These are phyloP conservation scores for Hystrix brachyura DNA, from an alignment of 2,113 vertebrate genomes.

Conservation along the genomic window DNA sequence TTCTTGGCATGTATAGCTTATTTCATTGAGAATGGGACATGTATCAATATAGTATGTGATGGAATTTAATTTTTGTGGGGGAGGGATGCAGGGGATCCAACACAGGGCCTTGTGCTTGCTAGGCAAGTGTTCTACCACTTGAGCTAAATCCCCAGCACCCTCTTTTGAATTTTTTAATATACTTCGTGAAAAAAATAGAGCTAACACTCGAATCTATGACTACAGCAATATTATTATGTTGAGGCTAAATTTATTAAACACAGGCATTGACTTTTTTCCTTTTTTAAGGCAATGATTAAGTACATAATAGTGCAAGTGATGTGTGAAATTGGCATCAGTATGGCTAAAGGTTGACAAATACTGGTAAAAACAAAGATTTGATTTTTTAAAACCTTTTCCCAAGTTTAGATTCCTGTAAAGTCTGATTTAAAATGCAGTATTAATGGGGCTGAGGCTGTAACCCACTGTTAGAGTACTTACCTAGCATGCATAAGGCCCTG, in stretches of 20 bases:
- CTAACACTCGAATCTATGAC: neutral
- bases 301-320: neutral
- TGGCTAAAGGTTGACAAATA: conserved; percentile 13
- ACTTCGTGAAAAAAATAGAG: neutral
- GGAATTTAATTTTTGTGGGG: neutral
- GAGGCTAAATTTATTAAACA: neutral
- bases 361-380: conserved; percentile 9
- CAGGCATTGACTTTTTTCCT: neutral
- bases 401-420: neutral
- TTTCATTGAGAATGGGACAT: neutral
- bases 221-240: neutral
- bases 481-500: neutral
- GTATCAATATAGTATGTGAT: neutral
- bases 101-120: too few relatives aligned
- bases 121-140: too few relatives aligned
- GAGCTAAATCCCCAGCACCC: too few relatives aligned
- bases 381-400: neutral
- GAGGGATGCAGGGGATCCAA: too few relatives aligned
- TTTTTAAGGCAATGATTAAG: neutral
- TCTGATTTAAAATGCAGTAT: conserved; percentile 25
- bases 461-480: neutral
- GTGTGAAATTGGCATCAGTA: neutral
- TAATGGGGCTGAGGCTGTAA: neutral
- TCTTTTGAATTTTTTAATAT: neutral
- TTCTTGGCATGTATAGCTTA: fast-evolving